Evolutionary conservation across 2,888 invertebrate species (phyloP).

Genomic region (Germaria angustata): DNA sequence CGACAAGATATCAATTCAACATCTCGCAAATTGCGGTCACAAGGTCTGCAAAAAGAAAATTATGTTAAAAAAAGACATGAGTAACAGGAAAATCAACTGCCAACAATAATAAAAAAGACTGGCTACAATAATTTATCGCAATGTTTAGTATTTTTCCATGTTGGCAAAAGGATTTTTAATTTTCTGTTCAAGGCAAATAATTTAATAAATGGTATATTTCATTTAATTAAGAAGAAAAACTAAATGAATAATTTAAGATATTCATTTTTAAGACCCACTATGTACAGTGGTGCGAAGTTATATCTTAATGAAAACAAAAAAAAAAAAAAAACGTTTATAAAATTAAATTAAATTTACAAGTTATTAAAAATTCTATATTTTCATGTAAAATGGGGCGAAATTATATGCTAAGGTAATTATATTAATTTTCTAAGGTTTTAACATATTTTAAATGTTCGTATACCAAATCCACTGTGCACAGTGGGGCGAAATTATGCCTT

Average conservation of each 20-base stretch:
- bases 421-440: too few relatives aligned
- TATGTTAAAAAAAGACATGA: slow-evolving; percentile 36
- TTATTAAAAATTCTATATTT: too few relatives aligned
- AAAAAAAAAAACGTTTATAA: too few relatives aligned
- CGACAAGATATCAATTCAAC: slow-evolving; percentile 86
- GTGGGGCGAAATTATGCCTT: too few relatives aligned
- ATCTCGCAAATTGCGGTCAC: slow-evolving; percentile 87
- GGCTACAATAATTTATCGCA: slow-evolving; percentile 13
- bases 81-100: slow-evolving; percentile 47
- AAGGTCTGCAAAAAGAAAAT: slow-evolving; percentile 82
- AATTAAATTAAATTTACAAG: too few relatives aligned
- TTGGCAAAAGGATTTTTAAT: background rate
- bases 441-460: too few relatives aligned
- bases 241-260: background rate
- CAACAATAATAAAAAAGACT: slow-evolving; percentile 37
- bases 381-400: too few relatives aligned
- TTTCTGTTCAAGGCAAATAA: background rate
- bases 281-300: too few relatives aligned
- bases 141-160: background rate
- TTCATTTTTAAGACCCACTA: background rate
- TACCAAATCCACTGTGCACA: too few relatives aligned
- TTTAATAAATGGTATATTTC: background rate
- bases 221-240: background rate
- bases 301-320: too few relatives aligned
- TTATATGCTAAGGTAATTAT: too few relatives aligned